phyloP scores from a whole-genome alignment of 2,797 vertebrate genomes.

The Naso thynnoides region DNA sequence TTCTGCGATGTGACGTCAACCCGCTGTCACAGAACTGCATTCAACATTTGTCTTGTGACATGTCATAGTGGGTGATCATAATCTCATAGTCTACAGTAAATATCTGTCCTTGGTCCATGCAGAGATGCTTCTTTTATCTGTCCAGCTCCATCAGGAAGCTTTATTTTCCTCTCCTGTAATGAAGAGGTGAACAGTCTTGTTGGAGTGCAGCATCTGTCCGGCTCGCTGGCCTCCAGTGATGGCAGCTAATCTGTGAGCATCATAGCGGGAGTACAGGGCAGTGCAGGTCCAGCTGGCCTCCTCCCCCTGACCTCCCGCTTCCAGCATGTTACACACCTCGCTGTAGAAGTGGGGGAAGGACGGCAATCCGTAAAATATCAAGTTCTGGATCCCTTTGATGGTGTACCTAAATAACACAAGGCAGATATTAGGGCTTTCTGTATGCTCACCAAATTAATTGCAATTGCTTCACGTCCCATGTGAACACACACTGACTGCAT shows the following conservation, averaged over 20 bases:
- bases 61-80: not conserved
- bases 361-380: constrained; percentile 95
- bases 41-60: not conserved
- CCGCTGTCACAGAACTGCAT: not conserved
- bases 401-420: constrained; percentile 83
- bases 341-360: constrained; percentile 96
- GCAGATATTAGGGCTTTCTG: constrained; percentile 3
- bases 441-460: not conserved
- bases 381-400: constrained; percentile 92
- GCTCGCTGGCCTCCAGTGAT: constrained; percentile 91
- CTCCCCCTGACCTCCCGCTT: constrained; percentile 79
- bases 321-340: constrained; percentile 96
- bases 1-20: not conserved
- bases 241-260: constrained; percentile 90
- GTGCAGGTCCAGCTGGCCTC: constrained; percentile 94
- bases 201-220: constrained; percentile 92
- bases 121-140: not conserved
- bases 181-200: constrained; percentile 94
- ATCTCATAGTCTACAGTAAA: not conserved
- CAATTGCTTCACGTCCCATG: too few species aligned
- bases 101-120: not conserved
- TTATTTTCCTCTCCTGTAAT: constrained; percentile 90
- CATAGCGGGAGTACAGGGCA: constrained; percentile 92
- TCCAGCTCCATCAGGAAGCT: constrained; percentile 42
- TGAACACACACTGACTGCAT: too few species aligned